Evolutionary conservation across 2,113 vertebrate genomes (phyloP), one percentile per base, ranked within the genome.

Genomic region (Cheilinus undulatus): DNA sequence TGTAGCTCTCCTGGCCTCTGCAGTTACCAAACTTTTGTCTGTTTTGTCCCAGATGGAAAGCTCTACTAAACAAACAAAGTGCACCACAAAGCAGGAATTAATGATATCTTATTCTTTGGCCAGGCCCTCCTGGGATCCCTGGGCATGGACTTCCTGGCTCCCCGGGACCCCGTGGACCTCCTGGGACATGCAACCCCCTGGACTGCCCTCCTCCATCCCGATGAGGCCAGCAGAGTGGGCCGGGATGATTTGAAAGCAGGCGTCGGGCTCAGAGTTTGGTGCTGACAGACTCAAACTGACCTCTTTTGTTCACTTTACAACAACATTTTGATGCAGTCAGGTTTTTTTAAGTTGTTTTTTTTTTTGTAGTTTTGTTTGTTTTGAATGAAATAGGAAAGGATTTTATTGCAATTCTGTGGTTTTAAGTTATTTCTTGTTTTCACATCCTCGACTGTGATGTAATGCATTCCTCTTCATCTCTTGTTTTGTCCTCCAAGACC

Each of bases 141-240:
- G 80, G 70, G 88, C 93, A 23, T 91, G 97, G 96, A 40, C 88
- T 86, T 24, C 78, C 93, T 0, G 96, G 96, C 53, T 81, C 92
- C 0, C 92, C 93, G 12, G 97, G 97, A 2, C 93, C 95, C 10
- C 94, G 93, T 0, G 98, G 98, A 79, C 83, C 92, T 30, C 78
- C 79, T 0, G 97, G 97, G 84, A 95, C 90, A 19, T 99, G 98
- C 74, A 92, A 93, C 84, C 96, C 96, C 0, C 86, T 93, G 15
- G 95, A 97, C 73, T 99, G 97, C 73, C 84, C 93, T 64, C 88
- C 92, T 67, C 92, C 92, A 10, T 11, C 83, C 3, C 78, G 93
- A 58, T 95, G 92, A 66, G 42, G 81, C 66, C 90, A 64, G 57
- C 63, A 83, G 77, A 88, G 91, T 1, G 84, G 92, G 52, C 93